Evolutionary conservation across 2,113 vertebrate species (phyloP).

Genomic region (Engraulis encrasicolus): DNA sequence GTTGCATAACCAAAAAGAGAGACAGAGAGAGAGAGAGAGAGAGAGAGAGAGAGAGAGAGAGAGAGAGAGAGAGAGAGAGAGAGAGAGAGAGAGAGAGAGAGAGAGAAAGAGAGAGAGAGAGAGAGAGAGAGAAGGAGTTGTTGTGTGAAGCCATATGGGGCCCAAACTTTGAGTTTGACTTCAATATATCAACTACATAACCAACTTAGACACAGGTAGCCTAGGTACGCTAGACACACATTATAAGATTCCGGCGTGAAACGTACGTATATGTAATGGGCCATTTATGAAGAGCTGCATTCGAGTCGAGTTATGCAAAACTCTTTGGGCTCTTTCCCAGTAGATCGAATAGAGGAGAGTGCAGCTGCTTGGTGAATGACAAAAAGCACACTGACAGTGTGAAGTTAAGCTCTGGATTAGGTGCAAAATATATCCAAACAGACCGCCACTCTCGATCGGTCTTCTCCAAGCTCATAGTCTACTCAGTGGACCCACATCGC

Average conservation of each 20-base stretch:
- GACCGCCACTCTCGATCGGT: neutral
- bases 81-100: no score
- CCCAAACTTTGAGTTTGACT: no score
- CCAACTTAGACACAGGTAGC: no score
- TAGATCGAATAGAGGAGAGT: neutral
- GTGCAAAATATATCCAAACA: neutral
- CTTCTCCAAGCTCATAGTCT: neutral
- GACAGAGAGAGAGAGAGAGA: no score
- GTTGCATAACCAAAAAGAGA: no score
- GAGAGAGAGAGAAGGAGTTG: no score
- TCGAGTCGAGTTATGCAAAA: neutral
- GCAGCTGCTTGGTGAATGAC: neutral
- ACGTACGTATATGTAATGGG: neutral
- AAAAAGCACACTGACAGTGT: neutral
- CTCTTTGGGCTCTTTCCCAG: neutral
- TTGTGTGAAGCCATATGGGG: no score
- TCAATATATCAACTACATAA: no score
- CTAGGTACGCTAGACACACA: neutral
- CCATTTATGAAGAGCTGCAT: no score
- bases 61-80: no score
- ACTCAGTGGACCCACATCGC: neutral
- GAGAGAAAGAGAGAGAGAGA: no score
- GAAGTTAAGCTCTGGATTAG: neutral
- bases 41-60: no score
- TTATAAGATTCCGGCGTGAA: neutral